Evolutionary conservation across 2,797 vertebrate species (phyloP), one percentile per base, ranked within the genome.

Genomic region (Apogon talboti): DNA sequence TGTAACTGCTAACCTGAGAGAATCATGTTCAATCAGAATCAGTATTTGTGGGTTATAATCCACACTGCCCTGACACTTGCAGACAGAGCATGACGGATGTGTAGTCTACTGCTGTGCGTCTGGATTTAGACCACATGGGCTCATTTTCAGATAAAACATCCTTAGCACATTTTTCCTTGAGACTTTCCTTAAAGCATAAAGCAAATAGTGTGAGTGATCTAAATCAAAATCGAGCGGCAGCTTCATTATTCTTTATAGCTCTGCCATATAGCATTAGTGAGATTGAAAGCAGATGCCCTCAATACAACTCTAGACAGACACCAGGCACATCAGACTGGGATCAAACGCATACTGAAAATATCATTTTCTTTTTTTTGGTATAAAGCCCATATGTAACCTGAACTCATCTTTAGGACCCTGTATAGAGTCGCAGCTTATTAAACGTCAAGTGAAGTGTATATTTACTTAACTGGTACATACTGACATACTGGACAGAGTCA

Each of bases 201-300:
- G n/a, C 42, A 63, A 74, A 66, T 2, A 45, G 58, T 43, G 42
- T 14, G 43, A 70, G 21, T 42, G 50, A 76, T 68, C 15, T 66
- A 72, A 85, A 89, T 87, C 80, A 74, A 75, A 82, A 81, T 70
- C 44, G 53, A 76, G 56, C 60, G 71, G 70, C 57, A 45, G 72
- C 61, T 59, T 57, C 49, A 58, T 74, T 69, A 65, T 76, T 73
- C 76, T 84, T 85, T 81, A 83, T 62, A 83, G 65, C 52, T 42
- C 60, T 79, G 82, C 82, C 68, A 80, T 73, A 66, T 43, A 71
- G 55, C 28, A 69, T 66, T 49, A 53, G 11, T 9, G 11, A 66
- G 74, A 86, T 76, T 74, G 53, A 71, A 86, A 86, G 75, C 89
- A 91, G 83, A 86, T 88, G 86, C 50, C 50, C 9, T 49, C 62